Conservation (phyloP, 2,113 vertebrate genomes). For the Notarius quadriscutis region DNA sequence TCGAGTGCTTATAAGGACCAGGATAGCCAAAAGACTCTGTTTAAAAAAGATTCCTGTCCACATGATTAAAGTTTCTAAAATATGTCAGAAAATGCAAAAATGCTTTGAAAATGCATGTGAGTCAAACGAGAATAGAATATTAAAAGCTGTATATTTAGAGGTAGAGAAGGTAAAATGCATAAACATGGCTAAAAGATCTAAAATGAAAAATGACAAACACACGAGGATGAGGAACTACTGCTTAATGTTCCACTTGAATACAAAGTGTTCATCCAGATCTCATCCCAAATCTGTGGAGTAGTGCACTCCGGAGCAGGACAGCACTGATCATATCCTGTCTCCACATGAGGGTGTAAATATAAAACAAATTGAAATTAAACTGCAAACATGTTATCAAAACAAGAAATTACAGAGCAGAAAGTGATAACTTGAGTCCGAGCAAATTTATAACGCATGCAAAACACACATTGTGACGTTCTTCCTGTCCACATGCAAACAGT, state of each 20-base stretch:
- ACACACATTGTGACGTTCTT: neutral
- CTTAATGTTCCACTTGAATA: neutral
- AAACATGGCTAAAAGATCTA: neutral
- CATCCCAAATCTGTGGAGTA: neutral
- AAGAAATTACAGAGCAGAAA: neutral
- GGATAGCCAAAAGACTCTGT: no score
- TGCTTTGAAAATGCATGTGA: neutral
- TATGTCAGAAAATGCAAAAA: neutral
- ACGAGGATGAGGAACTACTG: neutral
- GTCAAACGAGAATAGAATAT: no score
- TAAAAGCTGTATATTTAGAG: neutral
- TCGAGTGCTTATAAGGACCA: no score
- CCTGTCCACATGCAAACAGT: neutral
- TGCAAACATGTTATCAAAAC: neutral
- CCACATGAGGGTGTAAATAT: neutral
- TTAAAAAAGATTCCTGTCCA: neutral
- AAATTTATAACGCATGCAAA: neutral
- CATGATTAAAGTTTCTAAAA: neutral
- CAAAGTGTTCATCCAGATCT: neutral
- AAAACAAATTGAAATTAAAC: neutral
- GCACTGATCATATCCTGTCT: no score
- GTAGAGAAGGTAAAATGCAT: neutral
- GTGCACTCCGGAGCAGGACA: no score
- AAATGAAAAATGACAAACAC: neutral
- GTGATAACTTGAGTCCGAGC: neutral